phyloP scores from a whole-genome alignment of 2,113 vertebrate species.

The Chionodraco myersi region DNA sequence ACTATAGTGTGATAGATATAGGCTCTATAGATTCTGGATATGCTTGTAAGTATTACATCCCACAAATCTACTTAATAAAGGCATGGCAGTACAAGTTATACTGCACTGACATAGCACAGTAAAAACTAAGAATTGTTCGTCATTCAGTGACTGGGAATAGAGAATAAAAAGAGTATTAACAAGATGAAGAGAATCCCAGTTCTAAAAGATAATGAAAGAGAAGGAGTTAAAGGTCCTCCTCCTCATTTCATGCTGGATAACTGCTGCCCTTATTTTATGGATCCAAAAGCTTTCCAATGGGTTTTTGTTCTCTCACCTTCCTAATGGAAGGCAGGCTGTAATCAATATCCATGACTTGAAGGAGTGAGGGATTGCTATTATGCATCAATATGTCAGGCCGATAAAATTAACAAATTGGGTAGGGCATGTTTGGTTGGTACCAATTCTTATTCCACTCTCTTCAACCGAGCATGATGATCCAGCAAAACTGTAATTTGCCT shows the following conservation, averaged over 20 bases:
- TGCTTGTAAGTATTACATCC: slow-evolving; percentile 4
- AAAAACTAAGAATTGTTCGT: slow-evolving; percentile 5
- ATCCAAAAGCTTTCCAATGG: slow-evolving; percentile 44
- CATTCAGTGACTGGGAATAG: not conserved
- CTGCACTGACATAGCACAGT: not conserved
- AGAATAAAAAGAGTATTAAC: not conserved
- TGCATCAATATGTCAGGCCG: slow-evolving; percentile 52
- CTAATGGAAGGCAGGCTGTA: slow-evolving; percentile 41
- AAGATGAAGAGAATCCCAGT: not conserved
- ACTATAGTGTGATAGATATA: not conserved
- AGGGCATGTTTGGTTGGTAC: slow-evolving; percentile 24
- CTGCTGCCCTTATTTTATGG: slow-evolving; percentile 45
- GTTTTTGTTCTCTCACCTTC: slow-evolving; percentile 41
- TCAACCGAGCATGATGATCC: slow-evolving; percentile 32
- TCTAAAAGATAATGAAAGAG: slow-evolving; percentile 32
- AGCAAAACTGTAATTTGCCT: slow-evolving; percentile 5
- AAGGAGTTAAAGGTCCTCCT: slow-evolving; percentile 18
- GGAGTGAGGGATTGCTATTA: slow-evolving; percentile 47
- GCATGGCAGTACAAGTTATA: not conserved
- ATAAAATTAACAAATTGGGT: slow-evolving; percentile 50
- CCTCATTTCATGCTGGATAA: slow-evolving; percentile 46
- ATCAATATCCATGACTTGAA: slow-evolving; percentile 46
- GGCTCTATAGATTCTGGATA: not conserved
- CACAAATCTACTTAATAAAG: slow-evolving; percentile 28
- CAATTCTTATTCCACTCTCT: slow-evolving; percentile 3